These are phyloP conservation scores for Standfussiana lucernea DNA, from an alignment of 2,888 invertebrate genomes.

Conservation along the genomic window DNA sequence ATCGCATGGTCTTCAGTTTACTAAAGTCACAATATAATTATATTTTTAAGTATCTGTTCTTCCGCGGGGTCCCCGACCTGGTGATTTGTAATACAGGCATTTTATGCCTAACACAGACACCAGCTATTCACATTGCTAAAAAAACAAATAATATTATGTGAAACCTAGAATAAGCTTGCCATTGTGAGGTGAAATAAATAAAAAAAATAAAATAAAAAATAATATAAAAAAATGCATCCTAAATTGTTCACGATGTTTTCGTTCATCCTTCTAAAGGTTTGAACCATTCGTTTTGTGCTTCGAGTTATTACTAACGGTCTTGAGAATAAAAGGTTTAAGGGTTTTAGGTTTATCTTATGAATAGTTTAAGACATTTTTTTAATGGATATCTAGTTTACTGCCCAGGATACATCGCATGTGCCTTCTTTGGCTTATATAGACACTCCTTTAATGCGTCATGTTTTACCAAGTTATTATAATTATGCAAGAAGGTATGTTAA, in stretches of 20 bases:
- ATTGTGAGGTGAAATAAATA: too few relatives aligned
- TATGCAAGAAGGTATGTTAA: conserved; percentile 1
- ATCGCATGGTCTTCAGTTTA: neutral
- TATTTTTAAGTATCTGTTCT: too few relatives aligned
- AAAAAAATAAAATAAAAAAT: too few relatives aligned
- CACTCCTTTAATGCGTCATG: neutral
- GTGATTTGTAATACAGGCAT: too few relatives aligned
- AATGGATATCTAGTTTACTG: neutral
- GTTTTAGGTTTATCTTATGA: neutral
- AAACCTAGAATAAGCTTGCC: too few relatives aligned
- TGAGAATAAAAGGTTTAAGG: neutral
- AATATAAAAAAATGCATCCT: too few relatives aligned
- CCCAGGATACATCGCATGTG: too few relatives aligned
- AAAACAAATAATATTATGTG: too few relatives aligned
- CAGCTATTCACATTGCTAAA: too few relatives aligned
- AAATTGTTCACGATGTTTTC: neutral
- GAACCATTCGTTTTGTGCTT: too few relatives aligned
- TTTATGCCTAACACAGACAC: too few relatives aligned
- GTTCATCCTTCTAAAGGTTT: neutral
- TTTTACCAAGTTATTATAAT: neutral
- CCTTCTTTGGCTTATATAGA: neutral
- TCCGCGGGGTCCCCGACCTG: too few relatives aligned
- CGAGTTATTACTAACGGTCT: neutral
- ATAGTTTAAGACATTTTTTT: neutral
- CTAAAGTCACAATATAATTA: neutral